Conservation (phyloP, 2,888 invertebrate species). For the Tetranychus truncatus region DNA sequence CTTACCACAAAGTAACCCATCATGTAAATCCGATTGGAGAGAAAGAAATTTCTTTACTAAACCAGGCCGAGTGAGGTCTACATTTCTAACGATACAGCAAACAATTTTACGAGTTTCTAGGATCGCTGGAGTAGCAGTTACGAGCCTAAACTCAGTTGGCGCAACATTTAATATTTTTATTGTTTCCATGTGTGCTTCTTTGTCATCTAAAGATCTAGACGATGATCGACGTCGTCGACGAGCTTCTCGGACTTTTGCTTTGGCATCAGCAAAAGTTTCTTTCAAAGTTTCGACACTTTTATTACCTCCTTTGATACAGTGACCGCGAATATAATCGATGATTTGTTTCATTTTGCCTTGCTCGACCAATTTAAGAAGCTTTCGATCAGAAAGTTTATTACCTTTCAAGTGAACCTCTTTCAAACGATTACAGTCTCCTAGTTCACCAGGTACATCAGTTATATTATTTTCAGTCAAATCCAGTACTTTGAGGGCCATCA, state of each 20-base stretch:
- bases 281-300: constrained; percentile 19
- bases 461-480: constrained; percentile 51
- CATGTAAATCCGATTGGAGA: constrained; percentile 44
- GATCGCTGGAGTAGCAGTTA: constrained; percentile 42
- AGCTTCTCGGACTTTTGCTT: constrained; percentile 11
- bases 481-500: constrained; percentile 47
- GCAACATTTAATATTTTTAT: constrained; percentile 12
- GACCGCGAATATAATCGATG: constrained; percentile 52
- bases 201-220: constrained; percentile 8
- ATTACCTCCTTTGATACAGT: constrained; percentile 35
- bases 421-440: constrained; percentile 49
- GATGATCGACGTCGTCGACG: constrained; percentile 15
- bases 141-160: constrained; percentile 30
- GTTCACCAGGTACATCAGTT: constrained; percentile 47
- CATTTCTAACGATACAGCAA: constrained; percentile 48
- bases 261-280: constrained; percentile 25
- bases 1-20: constrained; percentile 50
- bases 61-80: constrained; percentile 42
- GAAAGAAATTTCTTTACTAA: constrained; percentile 58
- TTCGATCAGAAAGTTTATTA: constrained; percentile 52
- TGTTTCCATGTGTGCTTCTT: constrained; percentile 10
- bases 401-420: constrained; percentile 55
- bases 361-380: constrained; percentile 52
- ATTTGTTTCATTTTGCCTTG: constrained; percentile 54
- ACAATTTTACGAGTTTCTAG: constrained; percentile 48